Base-by-base conservation (phyloP, 2,113 vertebrate genomes). In the Elgaria multicarinata region DNA sequence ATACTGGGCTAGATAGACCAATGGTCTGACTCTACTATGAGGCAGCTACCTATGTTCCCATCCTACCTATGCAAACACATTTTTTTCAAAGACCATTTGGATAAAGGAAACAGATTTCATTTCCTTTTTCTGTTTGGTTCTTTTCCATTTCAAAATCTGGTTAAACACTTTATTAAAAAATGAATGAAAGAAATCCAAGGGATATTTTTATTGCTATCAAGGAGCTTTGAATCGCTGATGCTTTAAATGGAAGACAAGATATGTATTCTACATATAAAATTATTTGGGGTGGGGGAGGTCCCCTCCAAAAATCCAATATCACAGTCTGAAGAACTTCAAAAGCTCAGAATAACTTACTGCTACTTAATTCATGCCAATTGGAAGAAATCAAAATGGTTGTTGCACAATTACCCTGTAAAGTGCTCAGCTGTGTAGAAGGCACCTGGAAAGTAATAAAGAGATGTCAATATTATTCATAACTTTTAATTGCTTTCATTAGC, bases 401-500 rank as follows among this genome's bases (percentile, higher is more conserved):
- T 69, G 93, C 94, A 94, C 96, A 96, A 96, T 97, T 97, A 95
- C 94, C 95, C 84, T 81, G 95, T 96, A 96, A 96, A 96, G 94
- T 95, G 88, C 81, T 87, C 9, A 92, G 89, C 87, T 96, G 92
- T 89, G 96, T 80, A 6, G 36, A 75, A 94, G 92, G 90, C 92
- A 96, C 96, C 95, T 97, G 95, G 92, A 96, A 97, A 93, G 96
- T 94, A 96, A 97, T 97, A 95, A 96, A 96, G 91, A 94, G 84
- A 87, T 94, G 90, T 93, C 93, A 92, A 92, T 93, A 93, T 95
- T 96, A 97, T 95, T 97, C 94, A 95, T 97, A 94, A 95, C 77
- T 97, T 97, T 96, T 97, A 97, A 97, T 97, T 95, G 92, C 84
- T 93, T 92, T 94, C 93, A 94, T 96, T 96, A 95, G 0, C 83